Percentiles rank a stretch among this genome's conserved stretches.
These are phyloP conservation scores for Xiphophorus couchianus DNA, from an alignment of 2,113 vertebrate species.

Conservation along the genomic window DNA sequence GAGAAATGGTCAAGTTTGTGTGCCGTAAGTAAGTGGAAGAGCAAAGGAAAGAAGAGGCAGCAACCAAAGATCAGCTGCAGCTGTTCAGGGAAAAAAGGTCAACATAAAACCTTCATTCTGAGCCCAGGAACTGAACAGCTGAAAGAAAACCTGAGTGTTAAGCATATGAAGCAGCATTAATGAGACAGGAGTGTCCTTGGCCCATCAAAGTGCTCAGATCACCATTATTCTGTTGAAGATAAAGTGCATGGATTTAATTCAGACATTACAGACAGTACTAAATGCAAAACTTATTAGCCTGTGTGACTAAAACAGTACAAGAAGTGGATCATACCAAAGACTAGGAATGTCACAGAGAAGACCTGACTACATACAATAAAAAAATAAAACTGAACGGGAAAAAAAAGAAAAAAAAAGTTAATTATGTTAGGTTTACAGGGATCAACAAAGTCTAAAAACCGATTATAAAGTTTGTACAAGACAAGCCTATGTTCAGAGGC, in stretches of 20 bases:
- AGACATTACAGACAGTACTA: not conserved
- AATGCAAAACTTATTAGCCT: not conserved
- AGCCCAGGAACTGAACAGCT: not conserved
- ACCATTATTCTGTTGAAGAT: slow-evolving; percentile 22
- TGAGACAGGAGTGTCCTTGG: slow-evolving; percentile 1
- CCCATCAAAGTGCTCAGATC: not conserved
- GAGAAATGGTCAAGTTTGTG: slow-evolving; percentile 21
- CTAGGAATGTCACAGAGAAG: not conserved
- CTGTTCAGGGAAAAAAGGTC: slow-evolving; percentile 27
- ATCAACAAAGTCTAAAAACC: too few relatives aligned
- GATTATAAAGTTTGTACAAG: too few relatives aligned
- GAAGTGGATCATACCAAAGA: slow-evolving; percentile 28
- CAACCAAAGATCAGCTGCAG: slow-evolving; percentile 26
- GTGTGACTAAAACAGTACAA: not conserved
- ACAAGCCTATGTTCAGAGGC: too few relatives aligned
- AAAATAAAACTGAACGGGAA: too few relatives aligned
- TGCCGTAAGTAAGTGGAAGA: slow-evolving; percentile 20
- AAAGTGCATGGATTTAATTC: slow-evolving; percentile 12
- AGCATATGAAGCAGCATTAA: slow-evolving; percentile 21
- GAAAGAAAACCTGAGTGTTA: slow-evolving; percentile 31
- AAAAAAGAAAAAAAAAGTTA: too few relatives aligned
- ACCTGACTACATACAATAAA: not conserved
- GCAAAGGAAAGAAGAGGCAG: slow-evolving; percentile 33
- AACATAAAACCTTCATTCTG: slow-evolving; percentile 18
- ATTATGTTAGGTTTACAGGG: not conserved